Evolutionary conservation across 2,888 invertebrate genomes (phyloP), one percentile per base, ranked within the genome.

Genomic region (Synergus laeviventris): DNA sequence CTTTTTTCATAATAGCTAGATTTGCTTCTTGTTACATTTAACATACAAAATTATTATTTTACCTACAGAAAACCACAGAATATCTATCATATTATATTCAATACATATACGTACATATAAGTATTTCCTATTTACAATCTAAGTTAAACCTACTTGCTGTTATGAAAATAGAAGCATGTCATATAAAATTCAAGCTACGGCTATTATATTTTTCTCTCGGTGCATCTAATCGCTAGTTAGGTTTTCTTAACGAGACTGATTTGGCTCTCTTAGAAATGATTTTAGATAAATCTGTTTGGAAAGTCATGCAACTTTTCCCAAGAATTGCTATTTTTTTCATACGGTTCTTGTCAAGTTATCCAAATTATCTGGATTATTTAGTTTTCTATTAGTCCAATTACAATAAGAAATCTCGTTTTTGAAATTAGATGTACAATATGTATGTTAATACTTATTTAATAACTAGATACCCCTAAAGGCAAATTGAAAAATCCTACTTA

Each of bases 401-500:
- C 70, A n/a, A 70, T 70, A 5, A 31, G 70, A 49, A 70, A 70
- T 42, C 66, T 42, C 16, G 21, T 31, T 16, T 70, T 36, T 49
- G 31, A 70, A 49, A 45, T 49, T 70, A 49, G 31, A 42, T 70
- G 45, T 70, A 82, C 75, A 81, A 79, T 76, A 83, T 78, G 70
- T 77, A 83, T 78, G 70, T 77, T 83, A 83, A 86, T 85, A 86
- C 83, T 86, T 82, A 85, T 83, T 83, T 87, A 87, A 87, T 87
- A 88, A 84, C 86, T 85, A 83, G 86, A 81, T 85, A 81, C 83
- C 84, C 84, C 80, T 85, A 84, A 83, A 78, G 73, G 79, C 85
- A 81, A 86, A 85, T 88, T 88, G 85, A 84, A 87, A 88, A 86
- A 87, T 85, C 87, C 87, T 87, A 87, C 85, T 84, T 87, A 88